Evolutionary conservation across 2,113 vertebrate species (phyloP), one percentile per base, ranked within the genome.

Genomic region (Seriola aureovittata): DNA sequence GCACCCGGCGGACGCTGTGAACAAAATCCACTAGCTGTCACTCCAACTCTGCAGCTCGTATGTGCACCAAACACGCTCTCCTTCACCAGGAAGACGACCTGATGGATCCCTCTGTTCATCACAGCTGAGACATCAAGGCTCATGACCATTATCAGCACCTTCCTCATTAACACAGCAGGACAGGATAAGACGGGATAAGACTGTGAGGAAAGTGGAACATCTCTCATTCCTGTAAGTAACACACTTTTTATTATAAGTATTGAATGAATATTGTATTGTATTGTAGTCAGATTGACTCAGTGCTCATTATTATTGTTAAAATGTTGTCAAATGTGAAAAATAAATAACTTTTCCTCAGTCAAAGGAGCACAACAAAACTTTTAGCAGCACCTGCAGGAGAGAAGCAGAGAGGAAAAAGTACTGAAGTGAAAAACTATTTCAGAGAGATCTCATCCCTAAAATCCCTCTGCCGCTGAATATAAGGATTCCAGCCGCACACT

Each of bases 191-290:
- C 64, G 59, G 29, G 29, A 29, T 29, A 2, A 29, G 29, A 29
- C 14, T 46, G 11, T 17, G 64, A 64, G 16, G 13, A 52, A 76
- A 63, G 71, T 36, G 58, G 75, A 60, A 67, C 38, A 78, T 73
- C 42, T 1, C 67, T 80, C 19, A 25, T 60, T n/a, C 85, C 54
- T 90, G 88, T 91, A 54, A 91, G 92, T 91, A 80, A 38, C 8
- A 50, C n/a, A 57, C 10, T 54, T 75, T 66, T 14, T 21, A 10
- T 50, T 23, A 0, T 58, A 42, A 50, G 50, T 29, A 64, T 57
- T 44, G 11, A 48, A 48, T 34, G 29, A 38, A 29, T 9, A 32
- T 9, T 66, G 10, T 36, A 36, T 44, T 78, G 25, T n/a, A 23
- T 34, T 40, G 6, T 69, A 1, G 71, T 50, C 48, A 2, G 52